Evolutionary conservation across 2,797 vertebrate species (phyloP).

Genomic region (Oryzias sinensis): DNA sequence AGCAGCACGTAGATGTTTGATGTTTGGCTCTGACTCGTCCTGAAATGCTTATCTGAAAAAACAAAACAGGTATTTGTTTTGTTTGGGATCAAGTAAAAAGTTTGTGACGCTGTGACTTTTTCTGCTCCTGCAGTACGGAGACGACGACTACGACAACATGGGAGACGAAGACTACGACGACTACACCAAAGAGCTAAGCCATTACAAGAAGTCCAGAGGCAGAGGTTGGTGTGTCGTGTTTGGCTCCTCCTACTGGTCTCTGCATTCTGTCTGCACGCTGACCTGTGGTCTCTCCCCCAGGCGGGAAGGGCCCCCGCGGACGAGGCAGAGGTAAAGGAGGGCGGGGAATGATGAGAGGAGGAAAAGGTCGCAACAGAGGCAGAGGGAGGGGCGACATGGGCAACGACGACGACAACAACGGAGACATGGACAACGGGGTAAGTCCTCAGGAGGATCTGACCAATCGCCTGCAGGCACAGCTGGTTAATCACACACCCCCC

Average conservation of each 20-base stretch:
- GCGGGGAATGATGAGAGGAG: conserved; percentile 74
- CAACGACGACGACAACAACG: conserved; percentile 86
- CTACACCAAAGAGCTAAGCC: conserved; percentile 88
- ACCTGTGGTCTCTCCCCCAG: conserved; percentile 35
- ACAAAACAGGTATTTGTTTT: too few relatives aligned
- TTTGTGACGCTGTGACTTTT: neutral
- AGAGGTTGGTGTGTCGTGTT: conserved; percentile 48
- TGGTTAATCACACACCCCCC: too few relatives aligned
- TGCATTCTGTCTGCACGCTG: too few relatives aligned
- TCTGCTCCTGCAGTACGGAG: conserved; percentile 61
- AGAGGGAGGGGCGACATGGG: conserved; percentile 81
- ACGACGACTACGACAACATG: conserved; percentile 85
- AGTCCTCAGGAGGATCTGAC: conserved; percentile 11
- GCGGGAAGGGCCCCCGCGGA: conserved; percentile 74
- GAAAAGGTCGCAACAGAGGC: conserved; percentile 71
- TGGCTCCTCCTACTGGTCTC: too few relatives aligned
- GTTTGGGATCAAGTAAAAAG: neutral
- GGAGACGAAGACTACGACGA: conserved; percentile 89
- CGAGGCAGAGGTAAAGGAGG: conserved; percentile 79
- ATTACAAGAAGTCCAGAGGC: conserved; percentile 87
- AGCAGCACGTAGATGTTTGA: too few relatives aligned
- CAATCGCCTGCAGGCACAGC: too few relatives aligned
- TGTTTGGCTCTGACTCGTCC: too few relatives aligned
- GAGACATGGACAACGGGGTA: conserved; percentile 90
- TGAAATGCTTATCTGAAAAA: too few relatives aligned